Evolutionary conservation across 2,113 vertebrate species (phyloP).

Genomic region (Propithecus coquereli): DNA sequence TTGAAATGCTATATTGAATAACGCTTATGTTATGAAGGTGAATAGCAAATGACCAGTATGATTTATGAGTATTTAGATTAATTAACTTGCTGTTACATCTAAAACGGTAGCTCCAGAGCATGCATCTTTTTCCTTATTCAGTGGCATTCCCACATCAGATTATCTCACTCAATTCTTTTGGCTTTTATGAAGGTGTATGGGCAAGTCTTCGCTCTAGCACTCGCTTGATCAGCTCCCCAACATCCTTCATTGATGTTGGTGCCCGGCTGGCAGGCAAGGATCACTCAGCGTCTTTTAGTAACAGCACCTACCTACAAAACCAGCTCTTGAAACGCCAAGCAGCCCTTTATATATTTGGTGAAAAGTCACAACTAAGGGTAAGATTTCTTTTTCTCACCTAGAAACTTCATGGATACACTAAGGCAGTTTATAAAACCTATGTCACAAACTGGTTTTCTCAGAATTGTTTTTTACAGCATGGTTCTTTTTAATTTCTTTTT

Average conservation of each 20-base stretch:
- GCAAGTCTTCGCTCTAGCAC: conserved; percentile 96
- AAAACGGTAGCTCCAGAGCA: conserved; percentile 14
- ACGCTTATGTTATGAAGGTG: conserved; percentile 18
- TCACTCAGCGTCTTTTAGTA: conserved; percentile 86
- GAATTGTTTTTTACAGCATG: background rate
- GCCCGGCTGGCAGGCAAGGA: conserved; percentile 93
- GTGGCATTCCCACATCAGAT: background rate
- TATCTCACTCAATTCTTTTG: conserved; percentile 58
- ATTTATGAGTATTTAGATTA: conserved; percentile 2
- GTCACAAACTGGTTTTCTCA: conserved; percentile 22
- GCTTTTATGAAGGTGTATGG: conserved; percentile 92
- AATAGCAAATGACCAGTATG: conserved; percentile 15
- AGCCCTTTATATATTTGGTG: conserved; percentile 96
- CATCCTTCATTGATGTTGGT: conserved; percentile 87
- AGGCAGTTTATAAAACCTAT: conserved; percentile 11
- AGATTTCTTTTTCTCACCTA: conserved; percentile 66
- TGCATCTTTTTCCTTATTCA: conserved; percentile 10
- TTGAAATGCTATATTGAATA: conserved; percentile 38
- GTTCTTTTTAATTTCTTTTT: background rate
- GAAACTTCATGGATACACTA: background rate
- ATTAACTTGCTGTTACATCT: conserved; percentile 5
- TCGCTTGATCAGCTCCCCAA: conserved; percentile 88
- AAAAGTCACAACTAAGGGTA: conserved; percentile 98
- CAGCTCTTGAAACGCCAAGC: conserved; percentile 94
- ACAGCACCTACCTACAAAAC: conserved; percentile 89